These are phyloP conservation scores for Cynaeus angustus DNA, from an alignment of 2,888 invertebrate genomes.

Conservation along the genomic window DNA sequence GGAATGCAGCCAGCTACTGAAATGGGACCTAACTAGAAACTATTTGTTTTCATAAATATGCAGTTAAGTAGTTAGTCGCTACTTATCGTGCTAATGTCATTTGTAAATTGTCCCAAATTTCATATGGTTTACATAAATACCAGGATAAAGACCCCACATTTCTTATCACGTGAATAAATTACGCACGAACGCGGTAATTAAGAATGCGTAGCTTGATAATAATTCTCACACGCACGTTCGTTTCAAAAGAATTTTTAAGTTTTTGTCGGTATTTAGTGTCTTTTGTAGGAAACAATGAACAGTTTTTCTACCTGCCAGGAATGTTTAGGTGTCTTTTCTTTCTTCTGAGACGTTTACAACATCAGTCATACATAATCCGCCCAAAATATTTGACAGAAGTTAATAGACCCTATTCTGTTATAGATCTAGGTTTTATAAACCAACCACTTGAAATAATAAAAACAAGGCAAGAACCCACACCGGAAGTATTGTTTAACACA, in stretches of 20 bases:
- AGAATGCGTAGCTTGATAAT: conserved; percentile 5
- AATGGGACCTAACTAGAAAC: conserved; percentile 12
- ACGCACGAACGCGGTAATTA: conserved; percentile 22
- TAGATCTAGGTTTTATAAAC: background rate
- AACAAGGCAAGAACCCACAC: conserved; percentile 21
- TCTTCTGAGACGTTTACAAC: conserved; percentile 6
- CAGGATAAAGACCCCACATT: conserved; percentile 6
- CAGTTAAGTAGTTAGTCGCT: conserved; percentile 7
- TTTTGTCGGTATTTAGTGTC: conserved; percentile 21
- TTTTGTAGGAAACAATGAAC: conserved; percentile 16
- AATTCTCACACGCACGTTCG: conserved; percentile 22
- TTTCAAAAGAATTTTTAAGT: conserved; percentile 8
- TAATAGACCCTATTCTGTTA: conserved; percentile 16
- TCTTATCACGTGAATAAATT: conserved; percentile 24
- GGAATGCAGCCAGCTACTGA: conserved; percentile 17
- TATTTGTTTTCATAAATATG: conserved; percentile 24
- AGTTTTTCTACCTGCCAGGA: conserved; percentile 28
- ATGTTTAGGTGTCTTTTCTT: conserved; percentile 16
- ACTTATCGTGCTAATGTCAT: conserved; percentile 5
- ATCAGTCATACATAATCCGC: conserved; percentile 33
- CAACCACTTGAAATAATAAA: conserved; percentile 19
- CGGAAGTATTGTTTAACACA: conserved; percentile 31
- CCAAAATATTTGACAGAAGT: conserved; percentile 35
- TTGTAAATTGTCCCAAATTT: conserved; percentile 9
- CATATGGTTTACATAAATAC: background rate